Conservation (phyloP, 2,113 vertebrate genomes). For the Morone saxatilis region DNA sequence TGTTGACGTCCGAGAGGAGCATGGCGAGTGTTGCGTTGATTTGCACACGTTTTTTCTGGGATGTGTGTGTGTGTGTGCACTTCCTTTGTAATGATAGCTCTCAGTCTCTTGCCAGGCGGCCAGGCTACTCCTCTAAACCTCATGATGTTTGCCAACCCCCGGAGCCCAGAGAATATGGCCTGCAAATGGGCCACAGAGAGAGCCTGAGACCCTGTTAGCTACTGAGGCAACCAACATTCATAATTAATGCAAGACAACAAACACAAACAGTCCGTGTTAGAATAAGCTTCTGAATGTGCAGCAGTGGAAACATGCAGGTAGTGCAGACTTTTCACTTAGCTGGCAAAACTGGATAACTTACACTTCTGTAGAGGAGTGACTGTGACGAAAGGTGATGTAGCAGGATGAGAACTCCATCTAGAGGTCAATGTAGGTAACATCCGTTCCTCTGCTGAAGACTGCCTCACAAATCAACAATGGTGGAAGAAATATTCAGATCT, state of each 20-base stretch:
- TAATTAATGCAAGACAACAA: slow-evolving; percentile 27
- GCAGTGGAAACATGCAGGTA: slow-evolving; percentile 2
- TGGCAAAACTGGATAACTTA: not conserved
- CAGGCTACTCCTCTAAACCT: slow-evolving; percentile 64
- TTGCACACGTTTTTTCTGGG: slow-evolving; percentile 18
- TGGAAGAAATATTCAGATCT: not conserved
- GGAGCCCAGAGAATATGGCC: slow-evolving; percentile 54
- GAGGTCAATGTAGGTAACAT: slow-evolving; percentile 5
- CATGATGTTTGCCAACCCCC: slow-evolving; percentile 53
- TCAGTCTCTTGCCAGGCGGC: slow-evolving; percentile 57
- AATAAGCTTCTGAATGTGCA: not conserved
- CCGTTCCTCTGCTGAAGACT: not conserved
- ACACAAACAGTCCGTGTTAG: not conserved
- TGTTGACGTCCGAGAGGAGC: slow-evolving; percentile 10
- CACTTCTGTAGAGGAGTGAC: not conserved
- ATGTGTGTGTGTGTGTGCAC: slow-evolving; percentile 30
- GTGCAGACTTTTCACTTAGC: not conserved
- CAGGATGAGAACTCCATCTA: slow-evolving; percentile 53
- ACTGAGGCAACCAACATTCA: slow-evolving; percentile 5
- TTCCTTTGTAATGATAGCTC: slow-evolving; percentile 71
- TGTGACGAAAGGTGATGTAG: not conserved
- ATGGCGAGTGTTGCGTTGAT: slow-evolving; percentile 10
- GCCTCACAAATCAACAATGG: not conserved
- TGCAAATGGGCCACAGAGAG: slow-evolving; percentile 55
- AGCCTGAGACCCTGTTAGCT: slow-evolving; percentile 10